Base-by-base conservation (phyloP, 2,888 invertebrate genomes). In the Byasa hedistus region DNA sequence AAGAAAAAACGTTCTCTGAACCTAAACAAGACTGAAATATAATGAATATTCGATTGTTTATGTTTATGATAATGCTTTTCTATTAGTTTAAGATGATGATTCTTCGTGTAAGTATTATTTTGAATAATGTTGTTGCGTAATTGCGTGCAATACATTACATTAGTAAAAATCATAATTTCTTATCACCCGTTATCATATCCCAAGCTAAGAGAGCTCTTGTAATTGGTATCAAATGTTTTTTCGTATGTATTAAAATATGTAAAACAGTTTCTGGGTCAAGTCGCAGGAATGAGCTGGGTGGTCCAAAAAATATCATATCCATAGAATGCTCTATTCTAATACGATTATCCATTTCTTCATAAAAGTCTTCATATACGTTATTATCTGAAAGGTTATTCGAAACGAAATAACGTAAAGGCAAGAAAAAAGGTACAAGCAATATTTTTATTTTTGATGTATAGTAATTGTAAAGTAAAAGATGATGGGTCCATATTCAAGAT, bases 301-400 rank as follows among this genome's bases (percentile, higher is more conserved):
- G 87, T 23, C 91, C 90, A 70, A 87, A 91, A 72, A 82, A 90
- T 57, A 91, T 84, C 73, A 89, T 86, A 70, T 91, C 81, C 87
- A 91, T 87, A 2, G 91, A 89, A 68, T 81, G 77, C 60, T 82
- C 84, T 48, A 76, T 69, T 71, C 65, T 74, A 58, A 84, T 72
- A 69, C 80, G 74, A 69, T 84, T 86, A 64, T 91, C 90, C 32
- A 86, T 67, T 69, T 90, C 89, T 55, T 90, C 88, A 59, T 90
- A 91, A 74, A 89, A 89, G 54, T 88, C 86, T 10, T 89, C 85
- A 68, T 88, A 85, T 27, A 22, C 21, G 32, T 56, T 56, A 12
- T 1, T 58, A 17, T 66, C 66, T 66, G 44, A 1, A 21, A 44
- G 15, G 19, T 44, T 44, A 19, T 44, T 44, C 15, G 17, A 44